phyloP scores from a whole-genome alignment of 2,797 vertebrate genomes.

The Balearica regulorum region DNA sequence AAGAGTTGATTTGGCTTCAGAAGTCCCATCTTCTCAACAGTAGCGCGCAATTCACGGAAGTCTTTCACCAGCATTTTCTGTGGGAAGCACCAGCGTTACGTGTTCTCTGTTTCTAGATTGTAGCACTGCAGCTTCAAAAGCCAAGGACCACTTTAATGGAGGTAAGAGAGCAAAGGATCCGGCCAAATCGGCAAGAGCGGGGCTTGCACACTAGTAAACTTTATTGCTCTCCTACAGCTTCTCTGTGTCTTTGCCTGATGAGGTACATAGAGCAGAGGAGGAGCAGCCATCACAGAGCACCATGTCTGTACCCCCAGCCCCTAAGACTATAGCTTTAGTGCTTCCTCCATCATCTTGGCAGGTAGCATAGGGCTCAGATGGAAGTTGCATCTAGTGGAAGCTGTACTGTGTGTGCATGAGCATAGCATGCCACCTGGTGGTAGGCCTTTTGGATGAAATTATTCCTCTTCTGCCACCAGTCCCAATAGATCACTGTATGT shows the following conservation, averaged over 20 bases:
- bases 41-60: constrained; percentile 66
- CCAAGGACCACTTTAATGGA: neutral
- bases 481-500: rapidly evolving
- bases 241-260: neutral
- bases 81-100: neutral
- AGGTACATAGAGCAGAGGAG: neutral
- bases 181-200: neutral
- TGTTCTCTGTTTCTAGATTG: neutral
- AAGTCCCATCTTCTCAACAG: constrained; percentile 72
- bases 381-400: neutral
- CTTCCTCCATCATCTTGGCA: neutral
- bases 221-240: neutral
- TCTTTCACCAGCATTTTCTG: constrained; percentile 73
- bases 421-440: neutral
- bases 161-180: neutral
- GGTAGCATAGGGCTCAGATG: neutral
- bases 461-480: neutral
- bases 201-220: neutral
- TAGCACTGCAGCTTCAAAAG: neutral
- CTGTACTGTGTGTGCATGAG: neutral
- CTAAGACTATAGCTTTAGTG: neutral
- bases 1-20: constrained; percentile 69
- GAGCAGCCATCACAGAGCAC: neutral
- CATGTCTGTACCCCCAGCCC: neutral
- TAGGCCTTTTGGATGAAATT: neutral